Evolutionary conservation across 1,140 invertebrate genomes (phyloP).

Genomic region (Mercenaria mercenaria): DNA sequence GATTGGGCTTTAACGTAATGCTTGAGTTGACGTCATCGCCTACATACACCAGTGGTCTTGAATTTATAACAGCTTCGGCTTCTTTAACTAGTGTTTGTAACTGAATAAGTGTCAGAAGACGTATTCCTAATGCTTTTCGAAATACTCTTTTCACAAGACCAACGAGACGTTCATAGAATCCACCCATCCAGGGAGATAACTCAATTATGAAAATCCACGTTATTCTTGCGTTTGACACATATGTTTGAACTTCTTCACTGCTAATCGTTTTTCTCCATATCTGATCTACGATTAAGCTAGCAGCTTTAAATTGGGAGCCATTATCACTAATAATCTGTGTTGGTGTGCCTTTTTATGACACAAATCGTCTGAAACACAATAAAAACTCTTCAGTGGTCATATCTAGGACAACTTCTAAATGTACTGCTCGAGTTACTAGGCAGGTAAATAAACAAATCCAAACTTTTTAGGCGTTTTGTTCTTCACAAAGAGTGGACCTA

Average conservation of each 20-base stretch:
- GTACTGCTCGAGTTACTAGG: constrained; percentile 20
- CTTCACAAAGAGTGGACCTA: constrained; percentile 16
- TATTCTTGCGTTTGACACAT: constrained; percentile 7
- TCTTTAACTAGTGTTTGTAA: constrained; percentile 25
- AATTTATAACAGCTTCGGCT: constrained; percentile 19
- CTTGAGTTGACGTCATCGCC: constrained; percentile 36
- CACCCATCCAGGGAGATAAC: background rate
- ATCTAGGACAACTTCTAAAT: constrained; percentile 15
- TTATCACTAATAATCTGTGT: constrained; percentile 28
- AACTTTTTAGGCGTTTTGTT: background rate
- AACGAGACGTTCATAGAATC: background rate
- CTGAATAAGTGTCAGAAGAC: constrained; percentile 7
- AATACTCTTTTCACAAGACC: background rate
- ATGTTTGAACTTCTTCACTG: background rate
- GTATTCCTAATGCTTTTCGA: constrained; percentile 24
- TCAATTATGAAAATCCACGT: background rate
- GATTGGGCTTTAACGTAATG: constrained; percentile 3
- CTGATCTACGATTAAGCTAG: background rate
- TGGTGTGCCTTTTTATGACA: constrained; percentile 14
- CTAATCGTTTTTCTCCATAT: background rate
- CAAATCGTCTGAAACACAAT: constrained; percentile 6
- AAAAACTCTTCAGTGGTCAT: background rate
- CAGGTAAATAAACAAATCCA: constrained; percentile 49
- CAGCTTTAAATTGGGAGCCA: background rate
- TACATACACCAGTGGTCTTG: constrained; percentile 33